These are phyloP conservation scores for Ahaetulla prasina DNA, from an alignment of 2,113 vertebrate genomes.

Conservation along the genomic window DNA sequence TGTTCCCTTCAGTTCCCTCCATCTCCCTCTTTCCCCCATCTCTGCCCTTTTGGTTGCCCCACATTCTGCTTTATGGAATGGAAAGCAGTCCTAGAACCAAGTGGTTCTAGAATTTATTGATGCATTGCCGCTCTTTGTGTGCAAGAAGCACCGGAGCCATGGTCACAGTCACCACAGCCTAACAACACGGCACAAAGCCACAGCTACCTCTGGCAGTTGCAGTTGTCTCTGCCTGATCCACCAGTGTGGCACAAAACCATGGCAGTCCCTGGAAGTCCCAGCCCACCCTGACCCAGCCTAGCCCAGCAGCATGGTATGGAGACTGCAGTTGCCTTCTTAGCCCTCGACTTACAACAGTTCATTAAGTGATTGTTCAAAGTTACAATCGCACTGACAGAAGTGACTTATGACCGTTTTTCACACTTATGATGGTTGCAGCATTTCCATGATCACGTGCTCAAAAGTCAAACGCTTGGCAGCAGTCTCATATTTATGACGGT, in stretches of 20 bases:
- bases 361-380: too few species aligned
- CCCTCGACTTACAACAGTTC: neutral
- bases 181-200: too few species aligned
- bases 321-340: neutral
- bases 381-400: too few species aligned
- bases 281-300: neutral
- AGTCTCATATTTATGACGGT: neutral
- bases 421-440: too few species aligned
- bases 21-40: neutral
- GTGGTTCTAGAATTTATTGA: neutral
- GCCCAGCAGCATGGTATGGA: neutral
- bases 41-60: neutral
- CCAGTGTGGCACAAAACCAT: too few species aligned
- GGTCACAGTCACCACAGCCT: too few species aligned
- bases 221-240: too few species aligned
- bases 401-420: too few species aligned
- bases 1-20: neutral
- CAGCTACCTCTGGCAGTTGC: too few species aligned
- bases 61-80: neutral
- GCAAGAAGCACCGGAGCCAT: neutral
- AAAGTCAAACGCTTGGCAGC: neutral
- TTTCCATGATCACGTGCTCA: too few species aligned
- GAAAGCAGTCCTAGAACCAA: neutral
- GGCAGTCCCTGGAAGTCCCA: too few species aligned
- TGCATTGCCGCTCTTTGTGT: neutral